phyloP scores from a whole-genome alignment of 2,888 invertebrate genomes.

The Spisula subtruncata region DNA sequence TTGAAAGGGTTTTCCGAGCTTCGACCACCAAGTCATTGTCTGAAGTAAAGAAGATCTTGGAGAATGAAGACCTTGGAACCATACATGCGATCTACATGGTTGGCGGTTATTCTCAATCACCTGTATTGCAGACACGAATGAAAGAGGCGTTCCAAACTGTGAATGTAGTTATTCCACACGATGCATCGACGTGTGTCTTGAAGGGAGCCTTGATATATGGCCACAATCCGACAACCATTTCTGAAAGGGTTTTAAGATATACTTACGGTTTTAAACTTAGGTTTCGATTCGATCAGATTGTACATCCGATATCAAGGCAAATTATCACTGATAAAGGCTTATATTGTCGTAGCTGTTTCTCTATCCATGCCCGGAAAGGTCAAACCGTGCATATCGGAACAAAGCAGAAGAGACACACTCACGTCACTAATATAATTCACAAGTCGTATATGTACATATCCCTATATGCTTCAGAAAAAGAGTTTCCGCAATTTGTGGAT shows the following conservation, averaged over 20 bases:
- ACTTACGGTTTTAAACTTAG: conserved; percentile 18
- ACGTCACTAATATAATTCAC: background rate
- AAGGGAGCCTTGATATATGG: conserved; percentile 50
- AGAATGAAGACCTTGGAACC: background rate
- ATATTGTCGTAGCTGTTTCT: conserved; percentile 41
- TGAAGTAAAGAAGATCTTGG: conserved; percentile 12
- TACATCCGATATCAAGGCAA: background rate
- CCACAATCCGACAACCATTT: conserved; percentile 27
- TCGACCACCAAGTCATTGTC: background rate
- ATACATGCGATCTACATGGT: conserved; percentile 47
- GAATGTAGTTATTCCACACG: conserved; percentile 32
- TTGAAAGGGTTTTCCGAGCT: conserved; percentile 9
- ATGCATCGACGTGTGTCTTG: conserved; percentile 22
- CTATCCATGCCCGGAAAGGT: conserved; percentile 29
- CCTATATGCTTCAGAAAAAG: conserved; percentile 29
- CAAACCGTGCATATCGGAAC: conserved; percentile 34
- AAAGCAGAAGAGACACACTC: conserved; percentile 8
- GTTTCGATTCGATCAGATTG: background rate
- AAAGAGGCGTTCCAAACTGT: background rate
- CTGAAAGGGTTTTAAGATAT: conserved; percentile 23
- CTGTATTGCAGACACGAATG: conserved; percentile 43
- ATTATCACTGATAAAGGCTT: background rate
- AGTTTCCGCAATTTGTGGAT: conserved; percentile 43
- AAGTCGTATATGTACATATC: conserved; percentile 13
- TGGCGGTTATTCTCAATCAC: conserved; percentile 46